Conservation (phyloP, 2,113 vertebrate genomes). For the Sinocyclocheilus maitianheensis region DNA sequence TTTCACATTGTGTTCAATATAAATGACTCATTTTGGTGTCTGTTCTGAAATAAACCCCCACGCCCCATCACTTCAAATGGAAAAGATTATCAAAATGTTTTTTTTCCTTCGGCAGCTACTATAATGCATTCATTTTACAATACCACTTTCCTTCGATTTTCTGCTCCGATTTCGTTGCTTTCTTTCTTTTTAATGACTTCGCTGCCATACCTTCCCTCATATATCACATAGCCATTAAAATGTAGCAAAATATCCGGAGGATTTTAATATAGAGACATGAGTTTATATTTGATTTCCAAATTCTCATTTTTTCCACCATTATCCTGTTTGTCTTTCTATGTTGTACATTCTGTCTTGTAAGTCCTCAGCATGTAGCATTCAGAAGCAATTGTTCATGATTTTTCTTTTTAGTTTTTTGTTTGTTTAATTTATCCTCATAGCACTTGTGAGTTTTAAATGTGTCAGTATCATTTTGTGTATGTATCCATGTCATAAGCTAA, state of each 20-base stretch:
- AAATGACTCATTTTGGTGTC: slow-evolving; percentile 14
- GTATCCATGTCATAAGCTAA: slow-evolving; percentile 59
- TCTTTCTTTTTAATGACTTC: slow-evolving; percentile 21
- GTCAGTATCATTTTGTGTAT: slow-evolving; percentile 40
- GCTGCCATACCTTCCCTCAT: slow-evolving; percentile 32
- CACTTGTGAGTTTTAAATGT: slow-evolving; percentile 44
- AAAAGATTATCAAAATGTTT: slow-evolving; percentile 34
- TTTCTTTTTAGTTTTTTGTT: slow-evolving; percentile 24
- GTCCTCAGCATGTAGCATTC: slow-evolving; percentile 41
- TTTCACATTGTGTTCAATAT: slow-evolving; percentile 33
- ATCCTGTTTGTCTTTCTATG: slow-evolving; percentile 25
- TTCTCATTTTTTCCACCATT: slow-evolving; percentile 28
- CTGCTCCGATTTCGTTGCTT: slow-evolving; percentile 1
- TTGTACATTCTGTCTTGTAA: slow-evolving; percentile 26
- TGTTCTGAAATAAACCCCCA: slow-evolving; percentile 27
- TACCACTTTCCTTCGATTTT: slow-evolving; percentile 32
- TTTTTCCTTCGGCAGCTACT: slow-evolving; percentile 51
- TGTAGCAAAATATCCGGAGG: slow-evolving; percentile 32
- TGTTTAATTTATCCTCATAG: slow-evolving; percentile 53
- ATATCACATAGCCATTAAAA: slow-evolving; percentile 34
- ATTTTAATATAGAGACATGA: slow-evolving; percentile 38
- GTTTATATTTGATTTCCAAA: slow-evolving; percentile 44
- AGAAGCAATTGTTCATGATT: slow-evolving; percentile 34
- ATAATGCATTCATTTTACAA: slow-evolving; percentile 25
- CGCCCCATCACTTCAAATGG: slow-evolving; percentile 18